A percentile compares a stretch with the other conserved stretches of the same genome.
Conservation (phyloP, 2,797 vertebrate genomes). For the Myotis pilosus region DNA sequence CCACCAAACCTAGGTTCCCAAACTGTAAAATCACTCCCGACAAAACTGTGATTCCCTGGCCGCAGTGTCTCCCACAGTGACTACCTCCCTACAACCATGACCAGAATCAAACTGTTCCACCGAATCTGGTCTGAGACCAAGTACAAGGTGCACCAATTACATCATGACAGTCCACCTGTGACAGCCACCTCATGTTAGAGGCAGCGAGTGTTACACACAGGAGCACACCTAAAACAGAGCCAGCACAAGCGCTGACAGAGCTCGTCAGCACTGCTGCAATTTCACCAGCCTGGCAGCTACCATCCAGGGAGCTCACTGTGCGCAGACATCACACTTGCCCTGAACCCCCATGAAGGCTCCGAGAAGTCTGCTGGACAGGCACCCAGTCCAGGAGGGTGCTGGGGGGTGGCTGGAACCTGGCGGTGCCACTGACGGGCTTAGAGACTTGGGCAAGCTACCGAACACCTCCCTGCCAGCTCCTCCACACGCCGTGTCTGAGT, state of each 20-base stretch:
- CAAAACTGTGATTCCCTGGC: background rate
- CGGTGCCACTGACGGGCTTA: background rate
- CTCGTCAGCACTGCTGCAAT: too few species aligned
- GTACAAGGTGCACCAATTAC: background rate
- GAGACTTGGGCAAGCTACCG: background rate
- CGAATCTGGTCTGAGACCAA: background rate
- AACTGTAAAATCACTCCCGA: background rate
- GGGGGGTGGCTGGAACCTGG: background rate
- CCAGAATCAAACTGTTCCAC: background rate
- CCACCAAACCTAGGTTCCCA: background rate
- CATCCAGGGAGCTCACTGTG: background rate
- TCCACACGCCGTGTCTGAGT: background rate
- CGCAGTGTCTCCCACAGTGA: background rate
- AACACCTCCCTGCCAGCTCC: background rate
- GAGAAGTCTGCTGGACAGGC: background rate
- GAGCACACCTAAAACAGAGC: background rate
- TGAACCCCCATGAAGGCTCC: background rate
- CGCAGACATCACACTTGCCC: background rate
- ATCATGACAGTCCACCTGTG: background rate
- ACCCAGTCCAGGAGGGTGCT: background rate
- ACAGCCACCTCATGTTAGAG: background rate
- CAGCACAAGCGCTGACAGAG: too few species aligned
- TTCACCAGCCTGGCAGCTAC: background rate
- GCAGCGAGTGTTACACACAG: background rate
- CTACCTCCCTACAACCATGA: background rate